A percentile compares a stretch with the other conserved stretches of the same genome.
phyloP scores from a whole-genome alignment of 2,888 invertebrate genomes.

The Ligdia adustata region DNA sequence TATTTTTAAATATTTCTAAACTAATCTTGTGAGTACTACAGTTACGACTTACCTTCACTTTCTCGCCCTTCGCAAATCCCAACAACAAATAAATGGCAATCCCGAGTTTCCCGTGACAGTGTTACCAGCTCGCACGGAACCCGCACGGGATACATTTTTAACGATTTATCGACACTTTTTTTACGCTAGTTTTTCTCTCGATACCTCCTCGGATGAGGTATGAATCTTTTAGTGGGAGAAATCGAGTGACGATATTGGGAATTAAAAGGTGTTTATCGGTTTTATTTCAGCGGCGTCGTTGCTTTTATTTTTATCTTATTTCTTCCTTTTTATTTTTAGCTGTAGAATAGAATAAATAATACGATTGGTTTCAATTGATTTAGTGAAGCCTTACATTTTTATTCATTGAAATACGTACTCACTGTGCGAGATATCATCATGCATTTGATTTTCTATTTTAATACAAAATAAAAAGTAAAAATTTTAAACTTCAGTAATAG shows the following conservation, averaged over 20 bases:
- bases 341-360: too few relatives aligned
- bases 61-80: slow-evolving; percentile 13
- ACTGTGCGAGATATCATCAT: too few relatives aligned
- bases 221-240: slow-evolving; percentile 33
- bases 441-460: too few relatives aligned
- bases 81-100: slow-evolving; percentile 22
- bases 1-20: too few relatives aligned
- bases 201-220: slow-evolving; percentile 2
- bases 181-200: slow-evolving; percentile 8
- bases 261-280: slow-evolving; percentile 38
- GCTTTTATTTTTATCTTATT: slow-evolving; percentile 13
- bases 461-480: too few relatives aligned
- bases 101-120: slow-evolving; percentile 15
- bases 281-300: too few relatives aligned
- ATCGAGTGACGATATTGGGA: slow-evolving; percentile 32
- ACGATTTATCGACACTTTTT: slow-evolving; percentile 30
- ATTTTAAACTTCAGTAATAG: too few relatives aligned
- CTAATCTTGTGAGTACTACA: too few relatives aligned
- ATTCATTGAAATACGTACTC: too few relatives aligned
- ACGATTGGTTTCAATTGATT: too few relatives aligned
- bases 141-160: slow-evolving; percentile 29
- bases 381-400: too few relatives aligned
- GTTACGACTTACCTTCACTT: slow-evolving; percentile 9
- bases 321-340: not conserved
- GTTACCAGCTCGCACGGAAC: slow-evolving; percentile 7